Conservation (phyloP, 2,888 invertebrate species). For the Drosophila bunnanda region DNA sequence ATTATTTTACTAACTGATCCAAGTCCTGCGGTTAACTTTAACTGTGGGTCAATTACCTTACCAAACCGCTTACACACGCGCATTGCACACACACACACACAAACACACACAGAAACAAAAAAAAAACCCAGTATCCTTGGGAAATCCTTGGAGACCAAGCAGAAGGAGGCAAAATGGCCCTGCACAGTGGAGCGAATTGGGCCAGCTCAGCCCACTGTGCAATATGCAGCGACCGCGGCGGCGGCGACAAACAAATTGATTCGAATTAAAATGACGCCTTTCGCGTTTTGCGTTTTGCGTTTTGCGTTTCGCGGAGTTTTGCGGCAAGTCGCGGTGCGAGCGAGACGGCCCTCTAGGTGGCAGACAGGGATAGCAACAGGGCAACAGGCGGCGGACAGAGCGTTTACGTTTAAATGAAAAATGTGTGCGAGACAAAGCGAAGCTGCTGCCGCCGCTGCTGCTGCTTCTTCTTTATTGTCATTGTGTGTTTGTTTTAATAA, state of each 20-base stretch:
- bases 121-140: slow-evolving; percentile 20
- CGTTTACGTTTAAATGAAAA: slow-evolving; percentile 65
- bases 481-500: slow-evolving; percentile 44
- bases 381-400: slow-evolving; percentile 40
- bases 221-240: slow-evolving; percentile 72
- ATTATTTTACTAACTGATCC: background rate
- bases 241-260: slow-evolving; percentile 79
- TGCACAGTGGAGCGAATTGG: slow-evolving; percentile 29
- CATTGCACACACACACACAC: background rate
- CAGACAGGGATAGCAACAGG: slow-evolving; percentile 8
- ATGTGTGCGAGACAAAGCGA: slow-evolving; percentile 23
- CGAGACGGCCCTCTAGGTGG: slow-evolving; percentile 28
- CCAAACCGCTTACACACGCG: background rate
- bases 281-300: slow-evolving; percentile 20
- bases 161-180: background rate
- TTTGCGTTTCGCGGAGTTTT: slow-evolving; percentile 21
- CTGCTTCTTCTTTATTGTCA: background rate
- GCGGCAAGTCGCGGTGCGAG: slow-evolving; percentile 29
- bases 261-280: slow-evolving; percentile 75
- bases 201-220: slow-evolving; percentile 34
- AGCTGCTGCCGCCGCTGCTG: slow-evolving; percentile 15
- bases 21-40: background rate
- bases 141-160: background rate
- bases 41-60: slow-evolving; percentile 1
- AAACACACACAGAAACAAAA: background rate